Evolutionary conservation across 2,113 vertebrate species (phyloP).

Genomic region (Echinops telfairi): DNA sequence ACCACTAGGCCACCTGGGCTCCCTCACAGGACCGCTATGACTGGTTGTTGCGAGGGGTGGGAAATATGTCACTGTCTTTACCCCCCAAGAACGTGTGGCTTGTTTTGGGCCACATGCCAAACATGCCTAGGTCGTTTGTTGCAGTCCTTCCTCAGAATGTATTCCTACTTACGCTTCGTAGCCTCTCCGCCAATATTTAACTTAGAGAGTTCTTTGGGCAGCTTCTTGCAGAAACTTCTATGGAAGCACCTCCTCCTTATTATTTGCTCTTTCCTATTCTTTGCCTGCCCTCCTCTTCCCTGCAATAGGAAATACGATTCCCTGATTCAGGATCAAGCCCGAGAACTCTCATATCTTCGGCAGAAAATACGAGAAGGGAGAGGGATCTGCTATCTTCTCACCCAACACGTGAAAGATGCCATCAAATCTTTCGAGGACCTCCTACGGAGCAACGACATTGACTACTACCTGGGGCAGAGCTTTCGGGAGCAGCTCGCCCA

Average conservation of each 20-base stretch:
- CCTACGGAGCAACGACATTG: conserved; percentile 93
- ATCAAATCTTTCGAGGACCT: conserved; percentile 95
- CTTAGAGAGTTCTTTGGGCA: neutral
- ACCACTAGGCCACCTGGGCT: too few species aligned
- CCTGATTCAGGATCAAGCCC: conserved; percentile 95
- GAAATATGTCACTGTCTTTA: neutral
- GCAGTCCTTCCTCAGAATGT: neutral
- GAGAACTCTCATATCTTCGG: conserved; percentile 94
- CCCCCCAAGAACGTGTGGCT: neutral
- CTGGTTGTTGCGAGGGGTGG: neutral
- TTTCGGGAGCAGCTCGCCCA: conserved; percentile 94
- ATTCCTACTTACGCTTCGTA: neutral
- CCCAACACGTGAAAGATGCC: conserved; percentile 91
- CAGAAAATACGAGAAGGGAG: conserved; percentile 92
- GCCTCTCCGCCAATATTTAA: neutral
- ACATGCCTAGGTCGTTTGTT: neutral
- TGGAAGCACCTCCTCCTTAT: neutral
- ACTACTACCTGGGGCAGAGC: conserved; percentile 96
- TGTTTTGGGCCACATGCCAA: neutral
- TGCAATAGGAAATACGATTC: conserved; percentile 91
- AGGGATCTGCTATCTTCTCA: conserved; percentile 90
- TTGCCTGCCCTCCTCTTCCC: neutral
- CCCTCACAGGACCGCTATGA: too few species aligned
- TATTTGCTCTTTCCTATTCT: neutral
- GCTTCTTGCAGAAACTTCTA: neutral